Evolutionary conservation across 2,797 vertebrate genomes (phyloP), one percentile per base, ranked within the genome.

Genomic region (Cryptoprocta ferox): DNA sequence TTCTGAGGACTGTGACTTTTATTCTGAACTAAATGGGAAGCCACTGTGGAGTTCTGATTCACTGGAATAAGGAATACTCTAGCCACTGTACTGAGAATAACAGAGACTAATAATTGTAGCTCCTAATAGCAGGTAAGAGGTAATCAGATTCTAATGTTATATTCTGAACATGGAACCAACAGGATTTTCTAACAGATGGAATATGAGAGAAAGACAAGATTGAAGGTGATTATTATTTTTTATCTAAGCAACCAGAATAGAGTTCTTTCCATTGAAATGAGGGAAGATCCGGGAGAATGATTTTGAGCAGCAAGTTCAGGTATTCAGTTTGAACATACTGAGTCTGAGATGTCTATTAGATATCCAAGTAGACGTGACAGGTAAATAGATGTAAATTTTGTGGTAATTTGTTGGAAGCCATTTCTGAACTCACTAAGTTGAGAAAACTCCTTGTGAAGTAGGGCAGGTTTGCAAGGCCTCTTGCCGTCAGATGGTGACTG

Each of bases 171-270:
- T 1, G 86, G 35, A 96, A 65, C 65, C 50, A 92, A 93, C 3
- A 89, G 48, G 56, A 97, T 75, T 95, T 91, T 70, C 82, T 83
- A 89, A 93, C 2, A 71, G 75, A 89, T 4, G 88, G 15, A n/a
- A 50, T 71, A 81, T 10, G 78, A 39, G 12, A 91, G 59, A 83
- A 73, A 94, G 39, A 50, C 3, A 26, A n/a, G 68, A 37, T 4
- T 32, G 45, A 91, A 94, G 4, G 66, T n/a, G 37, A 66, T 42
- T 70, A 6, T 66, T 50, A 15, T 30, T 73, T 84, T 92, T 93
- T 21, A 95, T 70, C 24, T 88, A 83, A 92, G 42, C 39, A 73
- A 90, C 1, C 30, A 8, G 71, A 90, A 63, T 14, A 83, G 19
- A 59, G 59, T 32, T 75, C 48, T 59, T 78, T 42, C 39, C 30